Evolutionary conservation across 2,113 vertebrate genomes (phyloP), one percentile per base, ranked within the genome.

Genomic region (Machaerirhynchus nigripectus): DNA sequence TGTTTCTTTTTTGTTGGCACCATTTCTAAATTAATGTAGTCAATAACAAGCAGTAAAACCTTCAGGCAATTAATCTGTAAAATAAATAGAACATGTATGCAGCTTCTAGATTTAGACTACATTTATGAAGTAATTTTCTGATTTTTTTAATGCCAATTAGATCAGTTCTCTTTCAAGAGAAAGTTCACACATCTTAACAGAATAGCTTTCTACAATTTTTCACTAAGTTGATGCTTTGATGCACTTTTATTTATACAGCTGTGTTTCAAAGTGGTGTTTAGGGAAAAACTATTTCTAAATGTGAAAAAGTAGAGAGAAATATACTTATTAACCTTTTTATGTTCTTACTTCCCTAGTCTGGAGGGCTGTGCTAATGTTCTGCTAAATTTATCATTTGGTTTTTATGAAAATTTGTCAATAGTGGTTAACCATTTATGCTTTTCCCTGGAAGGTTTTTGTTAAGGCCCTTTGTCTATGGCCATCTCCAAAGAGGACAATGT

Each of bases 351-450:
- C 6, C 6, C 5, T 50, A 14, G 31, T 89, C 31, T 74, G 53
- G 17, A 84, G 17, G 2, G 10, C 83, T 91, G 67, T 87, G 30
- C 28, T 79, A 17, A 44, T 12, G 37, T 37, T 92, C 44, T 84
- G 47, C 28, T 95, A 63, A 96, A 88, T 82, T 95, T 94, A 26
- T 76, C 46, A 86, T 95, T 97, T 91, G 60, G 86, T 6, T 73
- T 84, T 64, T 73, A 84, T 84, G 11, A 26, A 57, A 86, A 40
- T 69, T 27, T 90, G 53, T 39, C 60, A 37, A 47, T 33, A 75
- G 15, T 77, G 9, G 19, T 95, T 93, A 97, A 92, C 85, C 79
- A 57, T 95, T 97, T 89, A 94, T 33, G 52, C 73, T 88, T 93
- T 94, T 68, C 65, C 28, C 22, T 67, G 30, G 67, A 84, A 97